Base-by-base conservation (phyloP, 1,140 invertebrate genomes). In the Trinorchestia longiramus region DNA sequence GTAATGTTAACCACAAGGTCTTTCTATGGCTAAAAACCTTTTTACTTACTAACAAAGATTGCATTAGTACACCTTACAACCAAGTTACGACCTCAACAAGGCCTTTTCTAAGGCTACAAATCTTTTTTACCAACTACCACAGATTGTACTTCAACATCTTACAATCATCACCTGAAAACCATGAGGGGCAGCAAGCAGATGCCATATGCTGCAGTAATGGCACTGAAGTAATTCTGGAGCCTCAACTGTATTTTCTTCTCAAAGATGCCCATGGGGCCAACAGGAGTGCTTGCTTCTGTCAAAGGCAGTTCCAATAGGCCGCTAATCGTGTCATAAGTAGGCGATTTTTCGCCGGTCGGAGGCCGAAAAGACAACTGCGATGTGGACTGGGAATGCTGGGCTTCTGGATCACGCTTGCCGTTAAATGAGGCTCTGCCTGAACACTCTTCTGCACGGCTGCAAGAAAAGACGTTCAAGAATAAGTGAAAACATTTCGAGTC, bases 241-340 rank as follows among this genome's bases (percentile, higher is more conserved):
- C 92, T 45, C 92, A 44, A 45, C 44, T 94, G 92, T n/a, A 94
- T 43, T 94, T 94, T 94, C 44, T 44, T 94, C 92, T 94, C 92
- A 40, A 94, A 94, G 44, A 94, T 94, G 4, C 92, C 92, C 36
- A 6, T 44, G 44, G 36, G 41, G 43, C 36, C 43, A 8, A 94
- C 92, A 23, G 44, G 92, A 23, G 44, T 45, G 44, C 36, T 94
- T 44, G 44, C 44, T 43, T 45, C 92, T n/a, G 92, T 94, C 44
- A 94, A 45, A 17, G 92, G 92, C 44, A 45, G 43, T 45, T 94
- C 92, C 92, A 94, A 47, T 40, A 94, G 44, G 92, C 92, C 92
- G 44, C 92, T 94, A 47, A 94, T 94, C 43, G 92, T 94, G 44
- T 94, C 92, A 43, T 94, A 94, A 44, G 92, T 94, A 45, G 92